Evolutionary conservation across 2,113 vertebrate species (phyloP), one percentile per base, ranked within the genome.

Genomic region (Typhlomys cinereus): DNA sequence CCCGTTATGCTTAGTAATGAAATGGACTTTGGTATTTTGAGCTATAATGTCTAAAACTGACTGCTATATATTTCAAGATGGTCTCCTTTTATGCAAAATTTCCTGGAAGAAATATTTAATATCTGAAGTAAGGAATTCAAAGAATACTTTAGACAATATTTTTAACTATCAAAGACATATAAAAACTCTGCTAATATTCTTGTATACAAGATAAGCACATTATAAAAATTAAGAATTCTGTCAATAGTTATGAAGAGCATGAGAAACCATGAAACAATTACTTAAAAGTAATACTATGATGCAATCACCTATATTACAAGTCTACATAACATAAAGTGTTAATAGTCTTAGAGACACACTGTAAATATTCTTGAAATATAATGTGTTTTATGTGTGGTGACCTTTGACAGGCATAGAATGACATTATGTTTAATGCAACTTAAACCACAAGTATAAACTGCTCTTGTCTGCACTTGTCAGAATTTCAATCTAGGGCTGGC

Each of bases 121-220:
- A 3, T 46, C 21, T 20, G 11, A 2, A 11, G 79, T 52, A 7
- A 31, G 52, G 31, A n/a, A 31, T 57, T 27, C 8, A 82, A 69
- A 91, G 31, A 36, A 66, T 3, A 36, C 4, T 36, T 54, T 62
- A 78, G 44, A 74, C 11, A 75, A 39, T 8, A 34, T 4, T 67
- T 62, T 89, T 80, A n/a, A 15, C 46, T 73, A 73, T 44, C 71
- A 70, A 88, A 75, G 7, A 13, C 36, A 78, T 4, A n/a, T 46
- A 67, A n/a, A n/a, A n/a, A 73, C 54, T 23, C 29, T 82, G 74
- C 66, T 92, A 70, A 95, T 79, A 66, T 70, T 44, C 21, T 90
- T 7, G 1, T 6, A 15, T 64, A 75, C 62, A 84, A 82, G 23
- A 85, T 61, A 75, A 90, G n/a, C 78, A 62, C 25, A 81, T 86